Evolutionary conservation across 1,140 invertebrate species (phyloP).

Genomic region (Aleiodes sp.): DNA sequence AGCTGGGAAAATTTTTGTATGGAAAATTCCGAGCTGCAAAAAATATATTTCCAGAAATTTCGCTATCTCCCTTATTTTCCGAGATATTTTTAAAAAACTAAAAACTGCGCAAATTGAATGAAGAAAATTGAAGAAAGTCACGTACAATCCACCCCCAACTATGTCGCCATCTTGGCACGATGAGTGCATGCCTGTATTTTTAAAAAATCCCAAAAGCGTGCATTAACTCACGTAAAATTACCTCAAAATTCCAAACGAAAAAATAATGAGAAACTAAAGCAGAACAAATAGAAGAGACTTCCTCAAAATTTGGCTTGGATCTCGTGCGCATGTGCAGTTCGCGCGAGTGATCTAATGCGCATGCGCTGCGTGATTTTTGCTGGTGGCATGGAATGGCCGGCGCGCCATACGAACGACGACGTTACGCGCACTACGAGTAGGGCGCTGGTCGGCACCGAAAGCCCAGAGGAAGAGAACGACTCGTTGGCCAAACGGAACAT

Average conservation of each 20-base stretch:
- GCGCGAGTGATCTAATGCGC: conserved; percentile 53
- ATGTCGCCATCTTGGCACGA: neutral
- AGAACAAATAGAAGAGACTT: too few species aligned
- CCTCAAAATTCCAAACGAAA: neutral
- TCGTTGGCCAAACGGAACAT: conserved; percentile 38
- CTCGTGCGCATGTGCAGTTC: conserved; percentile 54
- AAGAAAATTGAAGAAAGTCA: conserved; percentile 19
- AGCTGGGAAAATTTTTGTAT: too few species aligned
- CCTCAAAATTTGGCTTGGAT: too few species aligned
- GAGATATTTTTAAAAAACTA: too few species aligned
- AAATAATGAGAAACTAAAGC: neutral
- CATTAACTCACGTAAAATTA: neutral
- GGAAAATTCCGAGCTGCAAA: too few species aligned
- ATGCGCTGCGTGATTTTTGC: conserved; percentile 56
- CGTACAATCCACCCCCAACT: conserved; percentile 23
- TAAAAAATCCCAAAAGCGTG: conserved; percentile 26
- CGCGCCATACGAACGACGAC: conserved; percentile 66
- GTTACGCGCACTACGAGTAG: conserved; percentile 65
- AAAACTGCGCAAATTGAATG: too few species aligned
- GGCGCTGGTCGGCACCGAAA: conserved; percentile 65
- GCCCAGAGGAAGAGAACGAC: conserved; percentile 49
- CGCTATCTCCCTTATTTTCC: too few species aligned
- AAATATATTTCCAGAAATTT: too few species aligned
- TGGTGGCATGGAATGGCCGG: conserved; percentile 57
- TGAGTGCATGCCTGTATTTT: conserved; percentile 27